phyloP scores from a whole-genome alignment of 2,113 vertebrate genomes.

The Triplophysa tibetana region DNA sequence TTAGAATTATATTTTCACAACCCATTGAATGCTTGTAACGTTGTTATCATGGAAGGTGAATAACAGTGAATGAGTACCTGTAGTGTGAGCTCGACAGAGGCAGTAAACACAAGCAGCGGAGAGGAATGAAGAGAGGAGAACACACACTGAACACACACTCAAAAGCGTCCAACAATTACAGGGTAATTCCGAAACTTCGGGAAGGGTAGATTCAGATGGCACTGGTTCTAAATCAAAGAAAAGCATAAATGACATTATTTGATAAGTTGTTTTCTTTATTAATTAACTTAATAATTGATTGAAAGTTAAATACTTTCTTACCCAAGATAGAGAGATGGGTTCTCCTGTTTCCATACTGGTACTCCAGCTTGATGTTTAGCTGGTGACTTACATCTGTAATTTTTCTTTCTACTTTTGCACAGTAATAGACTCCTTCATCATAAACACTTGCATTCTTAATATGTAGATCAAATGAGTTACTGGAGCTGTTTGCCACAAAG shows the following conservation, averaged over 20 bases:
- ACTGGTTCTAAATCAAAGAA: too few relatives aligned
- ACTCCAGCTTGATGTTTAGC: rapidly evolving
- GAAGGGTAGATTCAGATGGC: background rate
- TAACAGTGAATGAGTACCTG: too few relatives aligned
- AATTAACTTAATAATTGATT: too few relatives aligned
- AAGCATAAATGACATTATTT: too few relatives aligned
- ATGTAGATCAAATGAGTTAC: conserved; percentile 12
- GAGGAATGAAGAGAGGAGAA: background rate
- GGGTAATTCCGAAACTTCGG: too few relatives aligned
- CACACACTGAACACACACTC: conserved; percentile 22
- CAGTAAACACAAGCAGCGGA: too few relatives aligned
- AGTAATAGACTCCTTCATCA: conserved; percentile 54
- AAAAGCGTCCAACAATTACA: conserved; percentile 25
- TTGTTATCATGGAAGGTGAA: too few relatives aligned
- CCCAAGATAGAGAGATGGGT: conserved; percentile 10
- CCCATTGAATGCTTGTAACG: too few relatives aligned
- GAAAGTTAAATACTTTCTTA: background rate
- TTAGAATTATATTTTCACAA: too few relatives aligned
- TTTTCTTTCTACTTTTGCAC: background rate
- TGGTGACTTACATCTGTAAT: background rate
- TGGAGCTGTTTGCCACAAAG: background rate
- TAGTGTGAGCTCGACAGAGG: too few relatives aligned
- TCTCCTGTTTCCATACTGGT: conserved; percentile 21
- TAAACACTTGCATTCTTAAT: conserved; percentile 49
- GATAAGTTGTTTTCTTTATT: too few relatives aligned